Base-by-base conservation (phyloP, 2,797 vertebrate genomes). In the Rhynchotus rufescens region DNA sequence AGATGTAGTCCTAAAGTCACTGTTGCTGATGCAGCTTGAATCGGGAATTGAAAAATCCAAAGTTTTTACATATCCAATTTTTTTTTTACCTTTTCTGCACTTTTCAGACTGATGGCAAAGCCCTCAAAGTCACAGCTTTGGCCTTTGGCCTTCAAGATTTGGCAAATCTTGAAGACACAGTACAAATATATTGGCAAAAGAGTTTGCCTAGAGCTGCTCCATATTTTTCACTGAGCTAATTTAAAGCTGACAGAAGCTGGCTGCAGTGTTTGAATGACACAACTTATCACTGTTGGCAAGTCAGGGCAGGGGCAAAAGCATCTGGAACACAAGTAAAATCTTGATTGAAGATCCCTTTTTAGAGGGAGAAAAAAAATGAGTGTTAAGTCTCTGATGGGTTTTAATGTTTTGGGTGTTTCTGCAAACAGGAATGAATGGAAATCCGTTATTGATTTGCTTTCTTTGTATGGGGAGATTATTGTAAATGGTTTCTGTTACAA, bases 401-500 rank as follows among this genome's bases (percentile, higher is more conserved):
- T 78, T 78, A 75, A 66, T 60, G 15, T 42, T 84, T 49, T 15
- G 79, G 6, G 7, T 44, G 4, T 76, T 86, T 85, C 69, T 87
- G 47, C 21, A 73, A 71, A 32, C 6, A 74, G 34, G 57, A 14
- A 17, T 8, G 57, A 14, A 17, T 8, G 62, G 79, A 86, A 91
- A 79, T 2, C 6, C 28, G 40, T 30, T 5, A 38, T 2, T 38
- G 36, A 66, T 80, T 72, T 4, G 1, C 56, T 81, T 56, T 68
- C 80, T 80, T 93, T 74, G 66, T 26, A 59, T 16, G 34, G 7
- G 6, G 28, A 80, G 15, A 28, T 78, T 60, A 68, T 75, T 51
- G 57, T 14, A 72, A 68, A 59, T 56, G 49, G 77, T 92, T 84
- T 80, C 66, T 92, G 20, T 38, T 80, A 21, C n/a, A 42, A 60